A percentile compares a stretch with the other conserved stretches of the same genome.
Conservation (phyloP, 2,797 vertebrate species). For the Thalassophryne amazonica region DNA sequence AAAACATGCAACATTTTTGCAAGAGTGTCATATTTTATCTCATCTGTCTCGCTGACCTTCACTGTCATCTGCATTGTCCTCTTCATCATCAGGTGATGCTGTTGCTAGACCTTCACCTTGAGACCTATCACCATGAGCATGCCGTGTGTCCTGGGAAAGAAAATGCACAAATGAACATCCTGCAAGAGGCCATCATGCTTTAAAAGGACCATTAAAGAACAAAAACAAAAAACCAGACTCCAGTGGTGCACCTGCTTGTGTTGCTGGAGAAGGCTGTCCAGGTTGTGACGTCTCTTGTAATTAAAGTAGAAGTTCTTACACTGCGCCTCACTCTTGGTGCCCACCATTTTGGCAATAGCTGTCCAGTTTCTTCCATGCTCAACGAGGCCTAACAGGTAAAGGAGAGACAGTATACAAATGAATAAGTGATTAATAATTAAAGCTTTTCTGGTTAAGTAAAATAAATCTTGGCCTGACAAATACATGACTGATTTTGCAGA, state of each 20-base stretch:
- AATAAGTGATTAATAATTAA: not conserved
- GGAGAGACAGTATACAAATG: no score
- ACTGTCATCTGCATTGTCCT: slow-evolving; percentile 95
- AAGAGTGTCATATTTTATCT: slow-evolving; percentile 8
- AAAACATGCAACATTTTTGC: not conserved
- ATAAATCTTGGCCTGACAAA: no score
- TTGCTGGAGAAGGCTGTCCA: slow-evolving; percentile 95
- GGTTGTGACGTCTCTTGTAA: slow-evolving; percentile 95
- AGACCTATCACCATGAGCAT: slow-evolving; percentile 89
- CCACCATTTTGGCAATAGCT: slow-evolving; percentile 99
- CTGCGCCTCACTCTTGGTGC: slow-evolving; percentile 96
- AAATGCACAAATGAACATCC: slow-evolving; percentile 1
- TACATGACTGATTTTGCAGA: no score
- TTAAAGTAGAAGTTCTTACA: slow-evolving; percentile 99
- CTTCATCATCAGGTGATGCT: slow-evolving; percentile 92
- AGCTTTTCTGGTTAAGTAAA: no score
- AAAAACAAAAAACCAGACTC: not conserved
- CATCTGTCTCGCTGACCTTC: slow-evolving; percentile 83
- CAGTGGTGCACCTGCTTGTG: slow-evolving; percentile 83
- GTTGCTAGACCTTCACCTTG: slow-evolving; percentile 91
- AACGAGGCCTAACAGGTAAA: slow-evolving; percentile 82
- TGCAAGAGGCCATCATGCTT: not conserved
- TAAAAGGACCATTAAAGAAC: slow-evolving; percentile 23
- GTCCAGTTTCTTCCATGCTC: slow-evolving; percentile 98
- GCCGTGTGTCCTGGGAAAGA: slow-evolving; percentile 82